phyloP scores from a whole-genome alignment of 2,113 vertebrate species.

The Lophura nycthemera region DNA sequence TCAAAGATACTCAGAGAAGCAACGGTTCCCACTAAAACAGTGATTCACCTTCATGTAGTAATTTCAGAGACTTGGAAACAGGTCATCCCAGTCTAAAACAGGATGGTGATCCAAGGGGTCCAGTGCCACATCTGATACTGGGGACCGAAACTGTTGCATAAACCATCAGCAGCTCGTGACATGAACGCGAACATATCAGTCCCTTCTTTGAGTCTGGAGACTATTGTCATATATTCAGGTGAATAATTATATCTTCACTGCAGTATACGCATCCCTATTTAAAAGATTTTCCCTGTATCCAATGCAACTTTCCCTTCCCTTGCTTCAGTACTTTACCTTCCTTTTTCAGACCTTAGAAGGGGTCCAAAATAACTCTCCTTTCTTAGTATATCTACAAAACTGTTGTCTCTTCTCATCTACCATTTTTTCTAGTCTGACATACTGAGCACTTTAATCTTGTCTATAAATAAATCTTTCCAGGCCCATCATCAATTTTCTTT shows the following conservation, averaged over 20 bases:
- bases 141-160: not conserved
- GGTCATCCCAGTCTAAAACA: not conserved
- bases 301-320: not conserved
- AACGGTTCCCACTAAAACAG: not conserved
- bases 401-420: not conserved
- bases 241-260: not conserved
- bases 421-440: not conserved
- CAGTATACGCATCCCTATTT: not conserved
- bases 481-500: not conserved
- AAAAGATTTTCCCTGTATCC: not conserved
- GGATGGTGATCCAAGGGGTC: not conserved
- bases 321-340: not conserved
- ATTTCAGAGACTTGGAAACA: not conserved
- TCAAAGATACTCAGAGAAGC: not conserved
- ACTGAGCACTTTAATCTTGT: not conserved
- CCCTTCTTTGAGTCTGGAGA: not conserved
- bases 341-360: not conserved
- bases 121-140: not conserved
- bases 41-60: not conserved
- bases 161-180: not conserved
- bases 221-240: not conserved
- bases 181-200: fast-evolving
- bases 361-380: not conserved
- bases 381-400: not conserved
- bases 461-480: not conserved